These are phyloP conservation scores for Endomychus coccineus DNA, from an alignment of 2,888 invertebrate genomes.

Conservation along the genomic window DNA sequence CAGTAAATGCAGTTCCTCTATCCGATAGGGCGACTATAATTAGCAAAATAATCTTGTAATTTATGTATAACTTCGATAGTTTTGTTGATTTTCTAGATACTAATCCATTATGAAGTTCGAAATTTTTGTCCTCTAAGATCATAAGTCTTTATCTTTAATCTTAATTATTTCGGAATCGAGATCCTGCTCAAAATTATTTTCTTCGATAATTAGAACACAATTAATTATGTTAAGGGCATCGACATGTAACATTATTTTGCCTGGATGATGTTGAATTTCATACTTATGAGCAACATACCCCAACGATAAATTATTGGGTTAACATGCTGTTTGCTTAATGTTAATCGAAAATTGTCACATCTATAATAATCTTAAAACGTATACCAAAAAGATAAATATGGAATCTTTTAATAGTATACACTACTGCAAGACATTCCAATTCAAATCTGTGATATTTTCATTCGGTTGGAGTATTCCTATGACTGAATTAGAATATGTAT, in stretches of 20 bases:
- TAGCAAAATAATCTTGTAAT: conserved; percentile 6
- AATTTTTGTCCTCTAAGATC: conserved; percentile 11
- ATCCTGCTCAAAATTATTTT: conserved; percentile 18
- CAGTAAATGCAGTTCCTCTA: conserved; percentile 20
- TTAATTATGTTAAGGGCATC: conserved; percentile 10
- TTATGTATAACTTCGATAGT: conserved; percentile 17
- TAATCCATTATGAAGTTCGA: conserved; percentile 18
- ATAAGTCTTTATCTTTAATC: too few relatives aligned
- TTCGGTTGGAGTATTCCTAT: too few relatives aligned
- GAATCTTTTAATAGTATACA: too few relatives aligned
- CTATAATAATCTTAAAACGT: conserved; percentile 29
- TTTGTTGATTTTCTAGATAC: conserved; percentile 18
- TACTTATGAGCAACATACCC: conserved; percentile 13
- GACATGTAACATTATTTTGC: conserved; percentile 5
- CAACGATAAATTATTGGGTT: conserved; percentile 18
- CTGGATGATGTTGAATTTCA: conserved; percentile 9
- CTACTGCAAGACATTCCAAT: too few relatives aligned
- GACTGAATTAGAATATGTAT: too few relatives aligned
- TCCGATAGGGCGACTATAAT: conserved; percentile 14
- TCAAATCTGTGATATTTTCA: too few relatives aligned
- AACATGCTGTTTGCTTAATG: conserved; percentile 18
- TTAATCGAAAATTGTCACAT: conserved; percentile 23
- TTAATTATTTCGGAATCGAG: too few relatives aligned
- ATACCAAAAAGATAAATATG: conserved; percentile 25
- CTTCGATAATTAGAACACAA: conserved; percentile 18